These are phyloP conservation scores for Papilio helenus DNA, from an alignment of 1,140 invertebrate genomes.

Conservation along the genomic window DNA sequence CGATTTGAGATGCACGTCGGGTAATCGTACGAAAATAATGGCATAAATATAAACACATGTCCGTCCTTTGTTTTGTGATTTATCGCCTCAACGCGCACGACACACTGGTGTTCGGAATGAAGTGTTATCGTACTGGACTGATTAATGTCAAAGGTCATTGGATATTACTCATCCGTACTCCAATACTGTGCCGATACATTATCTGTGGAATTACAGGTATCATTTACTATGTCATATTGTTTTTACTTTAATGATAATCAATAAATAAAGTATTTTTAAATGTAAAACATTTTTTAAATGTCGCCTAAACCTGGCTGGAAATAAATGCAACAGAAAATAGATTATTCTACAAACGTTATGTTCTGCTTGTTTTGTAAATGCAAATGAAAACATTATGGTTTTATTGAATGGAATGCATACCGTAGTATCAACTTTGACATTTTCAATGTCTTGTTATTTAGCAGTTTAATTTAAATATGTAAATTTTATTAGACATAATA, in stretches of 20 bases:
- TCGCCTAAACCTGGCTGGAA: background rate
- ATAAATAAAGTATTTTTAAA: background rate
- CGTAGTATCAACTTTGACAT: conserved; percentile 60
- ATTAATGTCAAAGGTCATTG: conserved; percentile 63
- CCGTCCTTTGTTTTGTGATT: conserved; percentile 39
- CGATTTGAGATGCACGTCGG: conserved; percentile 8
- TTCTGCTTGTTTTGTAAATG: background rate
- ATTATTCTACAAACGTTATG: background rate
- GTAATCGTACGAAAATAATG: conserved; percentile 16
- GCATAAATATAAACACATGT: conserved; percentile 34
- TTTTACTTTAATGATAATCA: background rate
- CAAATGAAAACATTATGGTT: conserved; percentile 5
- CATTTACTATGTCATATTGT: background rate
- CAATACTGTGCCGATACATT: background rate
- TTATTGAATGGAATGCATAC: conserved; percentile 1
- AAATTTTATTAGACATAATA: conserved; percentile 82
- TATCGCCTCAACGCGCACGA: conserved; percentile 35
- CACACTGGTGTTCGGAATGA: conserved; percentile 39
- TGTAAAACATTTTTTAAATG: background rate
- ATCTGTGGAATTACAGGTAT: conserved; percentile 22
- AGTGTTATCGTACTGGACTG: conserved; percentile 58
- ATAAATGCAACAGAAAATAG: background rate
- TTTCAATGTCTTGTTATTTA: conserved; percentile 78
- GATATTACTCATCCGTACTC: conserved; percentile 37
- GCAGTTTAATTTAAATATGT: conserved; percentile 82